phyloP scores from a whole-genome alignment of 2,797 vertebrate genomes.

The Chloroceryle amazona region DNA sequence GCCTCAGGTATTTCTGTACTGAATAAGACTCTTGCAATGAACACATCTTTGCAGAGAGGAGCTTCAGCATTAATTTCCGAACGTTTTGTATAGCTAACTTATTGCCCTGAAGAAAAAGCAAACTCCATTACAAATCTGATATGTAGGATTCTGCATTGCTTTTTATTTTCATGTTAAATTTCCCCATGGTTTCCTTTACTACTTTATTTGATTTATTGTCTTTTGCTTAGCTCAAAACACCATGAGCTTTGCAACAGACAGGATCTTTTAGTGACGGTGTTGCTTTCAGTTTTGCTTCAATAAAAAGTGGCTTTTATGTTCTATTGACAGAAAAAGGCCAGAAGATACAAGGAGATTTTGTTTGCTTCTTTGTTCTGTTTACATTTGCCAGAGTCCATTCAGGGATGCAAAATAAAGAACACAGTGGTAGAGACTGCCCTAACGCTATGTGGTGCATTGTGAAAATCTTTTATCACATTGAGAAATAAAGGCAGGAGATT shows the following conservation, averaged over 20 bases:
- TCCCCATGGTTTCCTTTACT: slow-evolving; percentile 9
- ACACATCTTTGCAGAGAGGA: background rate
- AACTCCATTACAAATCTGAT: background rate
- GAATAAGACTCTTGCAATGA: background rate
- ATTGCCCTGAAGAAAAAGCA: background rate
- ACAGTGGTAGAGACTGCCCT: background rate
- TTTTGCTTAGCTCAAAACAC: background rate
- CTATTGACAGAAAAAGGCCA: background rate
- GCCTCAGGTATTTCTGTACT: background rate
- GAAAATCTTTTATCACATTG: slow-evolving; percentile 41
- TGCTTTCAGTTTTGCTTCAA: slow-evolving; percentile 27
- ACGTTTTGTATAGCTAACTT: background rate
- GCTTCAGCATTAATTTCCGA: background rate
- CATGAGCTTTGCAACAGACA: background rate
- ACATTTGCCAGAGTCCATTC: background rate
- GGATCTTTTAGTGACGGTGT: background rate
- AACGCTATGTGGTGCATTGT: background rate
- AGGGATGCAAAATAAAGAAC: slow-evolving; percentile 20
- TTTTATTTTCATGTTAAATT: slow-evolving; percentile 30
- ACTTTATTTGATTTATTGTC: background rate
- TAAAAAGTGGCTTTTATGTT: background rate
- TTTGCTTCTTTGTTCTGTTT: slow-evolving; percentile 21
- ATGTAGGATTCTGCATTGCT: background rate
- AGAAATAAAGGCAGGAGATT: slow-evolving; percentile 5
- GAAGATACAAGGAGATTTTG: background rate